These are phyloP conservation scores for Argyresthia albistria DNA, from an alignment of 2,888 invertebrate species.

Conservation along the genomic window DNA sequence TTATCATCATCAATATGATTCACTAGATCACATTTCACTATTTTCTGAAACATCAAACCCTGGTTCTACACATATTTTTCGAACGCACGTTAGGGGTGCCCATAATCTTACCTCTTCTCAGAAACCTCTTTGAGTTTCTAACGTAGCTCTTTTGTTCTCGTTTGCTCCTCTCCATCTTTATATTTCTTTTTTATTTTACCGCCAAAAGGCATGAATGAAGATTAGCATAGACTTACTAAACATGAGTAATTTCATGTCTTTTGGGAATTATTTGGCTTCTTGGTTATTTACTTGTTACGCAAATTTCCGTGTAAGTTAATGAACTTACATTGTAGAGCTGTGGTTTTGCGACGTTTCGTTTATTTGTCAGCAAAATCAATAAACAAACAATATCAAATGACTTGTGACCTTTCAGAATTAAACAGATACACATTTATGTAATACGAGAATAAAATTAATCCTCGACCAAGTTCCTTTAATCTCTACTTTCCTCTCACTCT, in stretches of 20 bases:
- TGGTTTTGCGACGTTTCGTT: no score
- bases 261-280: no score
- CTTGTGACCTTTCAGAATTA: conserved; percentile 43
- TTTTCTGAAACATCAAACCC: no score
- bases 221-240: not conserved
- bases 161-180: not conserved
- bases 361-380: conserved; percentile 21
- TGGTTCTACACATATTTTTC: not conserved
- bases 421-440: conserved; percentile 46
- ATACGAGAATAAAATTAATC: conserved; percentile 60
- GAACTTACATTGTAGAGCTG: no score
- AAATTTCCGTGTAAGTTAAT: no score
- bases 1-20: no score
- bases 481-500: conserved; percentile 30
- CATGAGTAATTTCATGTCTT: no score
- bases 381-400: conserved; percentile 32
- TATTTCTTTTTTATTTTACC: not conserved
- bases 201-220: not conserved
- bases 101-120: conserved; percentile 3
- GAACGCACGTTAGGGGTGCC: not conserved
- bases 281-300: no score
- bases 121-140: conserved; percentile 6
- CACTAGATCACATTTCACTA: no score
- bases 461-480: conserved; percentile 43
- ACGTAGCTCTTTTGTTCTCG: conserved; percentile 1